phyloP scores from a whole-genome alignment of 2,797 vertebrate genomes.

The Streptopelia turtur region DNA sequence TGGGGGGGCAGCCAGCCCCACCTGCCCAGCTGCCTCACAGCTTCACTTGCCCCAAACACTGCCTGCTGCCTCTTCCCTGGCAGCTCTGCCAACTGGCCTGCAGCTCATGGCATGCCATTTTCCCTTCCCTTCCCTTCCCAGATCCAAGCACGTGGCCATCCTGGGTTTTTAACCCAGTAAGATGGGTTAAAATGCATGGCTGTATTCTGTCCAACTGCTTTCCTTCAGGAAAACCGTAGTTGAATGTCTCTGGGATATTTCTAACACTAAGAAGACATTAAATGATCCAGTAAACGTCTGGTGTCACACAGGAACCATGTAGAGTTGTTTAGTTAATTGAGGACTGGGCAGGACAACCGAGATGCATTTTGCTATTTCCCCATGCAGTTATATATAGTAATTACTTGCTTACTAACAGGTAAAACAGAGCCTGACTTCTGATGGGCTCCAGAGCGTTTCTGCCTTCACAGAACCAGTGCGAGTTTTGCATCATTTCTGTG shows the following conservation, averaged over 20 bases:
- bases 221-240: background rate
- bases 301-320: fast-evolving
- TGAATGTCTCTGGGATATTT: background rate
- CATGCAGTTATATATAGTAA: background rate
- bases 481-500: background rate
- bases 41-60: fast-evolving
- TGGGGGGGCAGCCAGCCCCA: background rate
- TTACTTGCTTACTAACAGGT: background rate
- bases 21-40: background rate
- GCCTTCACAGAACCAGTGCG: background rate
- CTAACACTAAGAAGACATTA: background rate
- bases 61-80: background rate
- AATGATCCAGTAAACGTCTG: background rate
- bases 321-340: background rate
- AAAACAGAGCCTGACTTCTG: background rate
- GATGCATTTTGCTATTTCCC: background rate
- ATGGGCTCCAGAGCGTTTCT: background rate
- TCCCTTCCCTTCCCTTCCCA: background rate
- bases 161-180: background rate
- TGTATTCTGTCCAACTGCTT: background rate
- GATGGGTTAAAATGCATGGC: background rate
- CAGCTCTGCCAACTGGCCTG: background rate
- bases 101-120: background rate
- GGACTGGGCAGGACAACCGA: background rate
- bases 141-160: fast-evolving